These are phyloP conservation scores for Poeciliopsis gracilis DNA, from an alignment of 2,797 vertebrate species.

Conservation along the genomic window DNA sequence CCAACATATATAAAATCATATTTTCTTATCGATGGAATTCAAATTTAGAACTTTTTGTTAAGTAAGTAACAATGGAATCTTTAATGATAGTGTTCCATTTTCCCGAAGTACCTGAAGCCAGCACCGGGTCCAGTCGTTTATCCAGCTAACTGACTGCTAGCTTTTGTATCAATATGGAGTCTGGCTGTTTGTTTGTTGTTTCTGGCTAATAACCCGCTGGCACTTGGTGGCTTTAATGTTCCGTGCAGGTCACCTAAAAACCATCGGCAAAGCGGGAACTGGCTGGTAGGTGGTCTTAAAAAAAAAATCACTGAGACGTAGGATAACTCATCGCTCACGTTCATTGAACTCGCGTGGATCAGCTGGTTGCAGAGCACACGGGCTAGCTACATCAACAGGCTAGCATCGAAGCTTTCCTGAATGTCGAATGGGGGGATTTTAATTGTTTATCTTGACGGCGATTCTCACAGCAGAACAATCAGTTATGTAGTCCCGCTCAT, in stretches of 20 bases:
- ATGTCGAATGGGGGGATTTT: background rate
- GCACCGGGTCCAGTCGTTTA: slow-evolving; percentile 46
- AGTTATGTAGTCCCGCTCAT: rapidly evolving
- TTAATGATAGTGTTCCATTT: rapidly evolving
- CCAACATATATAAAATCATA: background rate
- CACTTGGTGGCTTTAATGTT: slow-evolving; percentile 83
- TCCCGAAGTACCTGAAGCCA: slow-evolving; percentile 40
- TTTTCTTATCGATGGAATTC: background rate
- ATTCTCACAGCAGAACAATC: background rate
- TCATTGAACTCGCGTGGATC: slow-evolving; percentile 49
- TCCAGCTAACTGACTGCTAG: slow-evolving; percentile 53
- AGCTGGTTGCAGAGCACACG: slow-evolving; percentile 42
- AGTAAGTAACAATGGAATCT: background rate
- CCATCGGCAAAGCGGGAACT: slow-evolving; percentile 85
- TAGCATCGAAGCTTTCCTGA: slow-evolving; percentile 36
- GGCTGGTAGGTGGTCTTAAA: slow-evolving; percentile 80
- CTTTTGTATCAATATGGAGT: slow-evolving; percentile 76
- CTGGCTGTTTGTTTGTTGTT: slow-evolving; percentile 69
- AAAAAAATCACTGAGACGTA: slow-evolving; percentile 40
- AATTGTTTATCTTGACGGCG: background rate
- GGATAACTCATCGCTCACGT: slow-evolving; percentile 54
- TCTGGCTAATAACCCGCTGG: slow-evolving; percentile 75
- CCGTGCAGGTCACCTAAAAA: slow-evolving; percentile 82
- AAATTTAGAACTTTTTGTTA: background rate
- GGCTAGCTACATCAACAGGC: slow-evolving; percentile 49